Evolutionary conservation across 2,113 vertebrate species (phyloP), one percentile per base, ranked within the genome.

Genomic region (Nothobranchius kuhntae): DNA sequence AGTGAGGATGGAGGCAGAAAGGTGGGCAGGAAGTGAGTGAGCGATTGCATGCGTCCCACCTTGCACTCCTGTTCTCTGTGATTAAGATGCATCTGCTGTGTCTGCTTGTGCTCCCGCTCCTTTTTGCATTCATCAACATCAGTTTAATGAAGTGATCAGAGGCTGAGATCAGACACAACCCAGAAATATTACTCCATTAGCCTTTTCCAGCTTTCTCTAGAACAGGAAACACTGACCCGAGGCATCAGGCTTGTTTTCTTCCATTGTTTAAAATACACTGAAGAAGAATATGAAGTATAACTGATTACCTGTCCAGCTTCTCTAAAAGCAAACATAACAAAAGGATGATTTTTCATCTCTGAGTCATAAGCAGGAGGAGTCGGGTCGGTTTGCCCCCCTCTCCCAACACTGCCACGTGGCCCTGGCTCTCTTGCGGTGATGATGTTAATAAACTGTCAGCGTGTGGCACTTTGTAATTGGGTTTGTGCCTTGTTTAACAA

Each of bases 401-500:
- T 60, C 47, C 52, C 40, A 35, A n/a, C 6, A 1, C 45, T 15
- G 4, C 77, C 9, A 35, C 42, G 53, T 26, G 15, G 65, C 61
- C 42, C 40, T 36, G n/a, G 59, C 60, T 58, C 61, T 75, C 77
- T 71, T 1, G 47, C 54, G 46, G 79, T 73, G 58, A 71, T 78
- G 85, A 88, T 86, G 81, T 86, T 89, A 90, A 91, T 89, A 87
- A 90, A 92, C 82, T 86, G 88, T 88, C 86, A 82, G 82, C 72
- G 54, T 78, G 86, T 85, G 84, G 86, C 87, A 83, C 85, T 89
- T 83, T 85, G 87, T 90, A 90, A 89, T 89, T 87, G 88, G 80
- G 86, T 91, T 88, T 88, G 85, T 88, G 87, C 76, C 89, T 91
- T 87, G 81, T 92, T 91, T 89, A 91, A 91, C 87, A 91, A 91